A percentile compares a stretch with the other conserved stretches of the same genome.
Conservation (phyloP, 2,113 vertebrate genomes). For the Corydoras sp. region DNA sequence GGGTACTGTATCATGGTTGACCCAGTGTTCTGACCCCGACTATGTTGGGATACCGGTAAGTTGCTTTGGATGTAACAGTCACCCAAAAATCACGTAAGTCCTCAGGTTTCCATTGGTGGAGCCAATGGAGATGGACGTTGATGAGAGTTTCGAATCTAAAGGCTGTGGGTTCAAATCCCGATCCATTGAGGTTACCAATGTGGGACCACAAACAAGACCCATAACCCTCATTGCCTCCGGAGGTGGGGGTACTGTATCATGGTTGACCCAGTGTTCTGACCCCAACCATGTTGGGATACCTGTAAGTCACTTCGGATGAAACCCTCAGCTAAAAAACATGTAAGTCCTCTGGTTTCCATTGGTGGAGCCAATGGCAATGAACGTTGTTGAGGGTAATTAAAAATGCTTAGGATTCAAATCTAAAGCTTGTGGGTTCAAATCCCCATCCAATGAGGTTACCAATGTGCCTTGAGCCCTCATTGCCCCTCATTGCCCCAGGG, state of each 20-base stretch:
- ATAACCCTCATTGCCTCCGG: too few relatives aligned
- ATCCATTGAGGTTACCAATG: slow-evolving; percentile 48
- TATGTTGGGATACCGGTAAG: slow-evolving; percentile 26
- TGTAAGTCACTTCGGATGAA: slow-evolving; percentile 27
- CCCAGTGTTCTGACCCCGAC: too few relatives aligned
- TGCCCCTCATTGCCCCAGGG: too few relatives aligned
- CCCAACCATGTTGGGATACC: too few relatives aligned
- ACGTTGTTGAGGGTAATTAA: too few relatives aligned
- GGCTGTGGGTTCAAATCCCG: neutral
- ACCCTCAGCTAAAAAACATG: slow-evolving; percentile 49
- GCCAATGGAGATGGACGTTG: too few relatives aligned
- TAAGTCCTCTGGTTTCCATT: neutral
- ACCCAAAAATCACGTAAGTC: slow-evolving; percentile 44
- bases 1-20: slow-evolving; percentile 37
- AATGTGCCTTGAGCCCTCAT: too few relatives aligned
- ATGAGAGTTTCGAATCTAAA: neutral
- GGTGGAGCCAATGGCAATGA: too few relatives aligned
- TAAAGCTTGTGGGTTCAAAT: too few relatives aligned
- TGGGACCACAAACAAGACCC: slow-evolving; percentile 19
- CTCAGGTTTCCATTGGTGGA: slow-evolving; percentile 27
- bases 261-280: too few relatives aligned
- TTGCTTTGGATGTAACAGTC: slow-evolving; percentile 41
- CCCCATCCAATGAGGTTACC: too few relatives aligned
- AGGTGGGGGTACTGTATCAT: slow-evolving; percentile 13
- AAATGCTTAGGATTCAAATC: too few relatives aligned